A percentile compares a stretch with the other conserved stretches of the same genome.
Evolutionary conservation across 2,888 invertebrate genomes (phyloP).

Genomic region (Watsonalla binaria): DNA sequence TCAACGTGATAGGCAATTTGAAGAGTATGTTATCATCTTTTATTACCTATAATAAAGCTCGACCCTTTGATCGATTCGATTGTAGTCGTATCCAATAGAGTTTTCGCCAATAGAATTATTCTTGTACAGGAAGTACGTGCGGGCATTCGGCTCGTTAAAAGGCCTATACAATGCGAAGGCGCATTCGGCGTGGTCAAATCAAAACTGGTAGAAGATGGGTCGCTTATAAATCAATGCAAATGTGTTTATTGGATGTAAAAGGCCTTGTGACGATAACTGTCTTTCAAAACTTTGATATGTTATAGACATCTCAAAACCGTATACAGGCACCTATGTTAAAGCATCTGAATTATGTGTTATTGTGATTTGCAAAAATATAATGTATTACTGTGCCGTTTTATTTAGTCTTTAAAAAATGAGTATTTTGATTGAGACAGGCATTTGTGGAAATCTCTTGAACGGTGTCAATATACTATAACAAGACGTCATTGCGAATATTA

Average conservation of each 20-base stretch:
- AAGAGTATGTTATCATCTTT: conserved; percentile 19
- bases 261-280: too few relatives aligned
- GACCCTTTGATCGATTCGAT: neutral
- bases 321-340: too few relatives aligned
- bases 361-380: too few relatives aligned
- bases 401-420: too few relatives aligned
- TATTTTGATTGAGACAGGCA: too few relatives aligned
- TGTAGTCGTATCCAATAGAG: neutral
- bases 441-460: too few relatives aligned
- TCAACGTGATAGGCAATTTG: conserved; percentile 28
- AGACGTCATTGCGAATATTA: too few relatives aligned
- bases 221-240: conserved; percentile 26
- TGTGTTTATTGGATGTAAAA: neutral
- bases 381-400: too few relatives aligned
- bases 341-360: too few relatives aligned
- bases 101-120: conserved; percentile 46
- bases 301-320: too few relatives aligned
- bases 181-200: conserved; percentile 33
- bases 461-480: too few relatives aligned
- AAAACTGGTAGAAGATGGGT: conserved; percentile 23
- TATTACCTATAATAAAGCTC: neutral
- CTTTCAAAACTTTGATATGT: too few relatives aligned
- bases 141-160: conserved; percentile 59
- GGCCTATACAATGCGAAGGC: conserved; percentile 39
- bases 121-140: conserved; percentile 68